Evolutionary conservation across 2,888 invertebrate species (phyloP).

Genomic region (Agapostemon virescens): DNA sequence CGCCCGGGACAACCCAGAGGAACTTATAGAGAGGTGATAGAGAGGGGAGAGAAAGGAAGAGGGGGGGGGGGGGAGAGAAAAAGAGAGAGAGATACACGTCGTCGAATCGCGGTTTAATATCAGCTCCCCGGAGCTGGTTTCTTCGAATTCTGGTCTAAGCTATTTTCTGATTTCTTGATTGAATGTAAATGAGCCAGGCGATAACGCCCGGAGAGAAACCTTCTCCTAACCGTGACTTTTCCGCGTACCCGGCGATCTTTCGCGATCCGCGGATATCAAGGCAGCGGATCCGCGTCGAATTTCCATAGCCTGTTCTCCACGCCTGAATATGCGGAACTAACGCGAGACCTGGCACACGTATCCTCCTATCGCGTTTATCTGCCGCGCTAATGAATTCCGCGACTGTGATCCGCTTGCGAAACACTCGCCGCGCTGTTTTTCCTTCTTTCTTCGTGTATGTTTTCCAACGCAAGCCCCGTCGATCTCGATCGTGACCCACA

Average conservation of each 20-base stretch:
- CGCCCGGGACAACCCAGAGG: neutral
- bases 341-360: slow-evolving; percentile 19
- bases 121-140: neutral
- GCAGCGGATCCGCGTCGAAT: slow-evolving; percentile 7
- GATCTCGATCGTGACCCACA: neutral
- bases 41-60: too few species aligned
- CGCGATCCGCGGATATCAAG: slow-evolving; percentile 1
- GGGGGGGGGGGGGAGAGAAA: too few species aligned
- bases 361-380: neutral
- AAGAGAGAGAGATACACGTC: slow-evolving; percentile 3
- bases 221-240: slow-evolving; percentile 20
- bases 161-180: slow-evolving; percentile 31
- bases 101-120: slow-evolving; percentile 25
- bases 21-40: neutral
- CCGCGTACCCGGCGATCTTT: slow-evolving; percentile 11
- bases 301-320: slow-evolving; percentile 21
- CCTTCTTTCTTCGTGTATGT: neutral
- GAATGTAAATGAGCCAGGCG: slow-evolving; percentile 40
- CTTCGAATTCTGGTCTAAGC: slow-evolving; percentile 2
- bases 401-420: slow-evolving; percentile 15
- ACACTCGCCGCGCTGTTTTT: slow-evolving; percentile 6
- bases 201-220: slow-evolving; percentile 25
- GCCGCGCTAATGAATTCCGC: slow-evolving; percentile 27
- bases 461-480: neutral
- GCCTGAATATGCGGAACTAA: slow-evolving; percentile 25